Evolutionary conservation across 2,888 invertebrate species (phyloP).

Genomic region (Latrodectus elegans): DNA sequence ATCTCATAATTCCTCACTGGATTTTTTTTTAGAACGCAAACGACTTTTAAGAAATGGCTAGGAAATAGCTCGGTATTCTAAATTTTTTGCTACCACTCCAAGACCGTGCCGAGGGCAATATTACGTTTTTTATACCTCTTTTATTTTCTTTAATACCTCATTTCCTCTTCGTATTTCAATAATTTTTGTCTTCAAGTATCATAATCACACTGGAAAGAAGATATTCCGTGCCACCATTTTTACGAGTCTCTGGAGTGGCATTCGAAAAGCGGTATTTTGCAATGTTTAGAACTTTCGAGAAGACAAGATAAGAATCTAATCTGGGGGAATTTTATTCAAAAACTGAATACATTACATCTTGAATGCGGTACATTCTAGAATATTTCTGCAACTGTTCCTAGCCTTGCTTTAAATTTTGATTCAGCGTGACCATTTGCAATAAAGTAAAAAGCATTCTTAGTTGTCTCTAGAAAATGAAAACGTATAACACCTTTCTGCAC

Average conservation of each 20-base stretch:
- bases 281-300: background rate
- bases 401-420: background rate
- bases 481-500: background rate
- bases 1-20: slow-evolving; percentile 28
- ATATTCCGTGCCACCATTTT: slow-evolving; percentile 30
- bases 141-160: slow-evolving; percentile 13
- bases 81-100: background rate
- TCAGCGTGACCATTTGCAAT: background rate
- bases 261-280: slow-evolving; percentile 1
- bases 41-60: slow-evolving; percentile 42
- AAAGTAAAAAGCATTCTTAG: background rate
- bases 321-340: background rate
- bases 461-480: slow-evolving; percentile 2
- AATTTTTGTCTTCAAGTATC: slow-evolving; percentile 22
- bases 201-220: slow-evolving; percentile 9
- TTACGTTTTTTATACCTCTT: slow-evolving; percentile 10
- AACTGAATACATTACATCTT: background rate
- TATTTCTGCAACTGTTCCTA: background rate
- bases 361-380: background rate
- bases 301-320: background rate
- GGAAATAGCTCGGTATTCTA: slow-evolving; percentile 14
- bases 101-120: slow-evolving; percentile 5
- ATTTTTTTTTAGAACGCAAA: slow-evolving; percentile 37
- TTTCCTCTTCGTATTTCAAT: slow-evolving; percentile 15
- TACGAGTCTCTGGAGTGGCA: slow-evolving; percentile 22